Percentiles rank a stretch among this genome's conserved stretches.
Conservation (phyloP, 2,888 invertebrate genomes). For the Cistogaster globosa region DNA sequence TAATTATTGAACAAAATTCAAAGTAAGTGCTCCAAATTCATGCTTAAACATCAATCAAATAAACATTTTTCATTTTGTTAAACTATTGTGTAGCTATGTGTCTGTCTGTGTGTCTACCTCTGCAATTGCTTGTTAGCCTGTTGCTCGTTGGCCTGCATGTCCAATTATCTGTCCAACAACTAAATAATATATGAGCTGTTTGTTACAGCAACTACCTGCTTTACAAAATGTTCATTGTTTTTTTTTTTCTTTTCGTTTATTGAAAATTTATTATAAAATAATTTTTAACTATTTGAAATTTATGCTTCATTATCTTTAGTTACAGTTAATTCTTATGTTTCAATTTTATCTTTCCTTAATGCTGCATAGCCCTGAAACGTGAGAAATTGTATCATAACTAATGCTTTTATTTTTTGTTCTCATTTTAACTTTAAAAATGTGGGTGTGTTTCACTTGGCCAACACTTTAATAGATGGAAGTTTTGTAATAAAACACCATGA, state of each 20-base stretch:
- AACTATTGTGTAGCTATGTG: slow-evolving; percentile 13
- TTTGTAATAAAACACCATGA: slow-evolving; percentile 19
- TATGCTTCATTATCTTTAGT: slow-evolving; percentile 4
- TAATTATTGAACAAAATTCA: slow-evolving; percentile 42
- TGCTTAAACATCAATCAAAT: slow-evolving; percentile 63
- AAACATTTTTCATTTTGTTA: slow-evolving; percentile 53
- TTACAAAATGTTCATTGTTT: not conserved
- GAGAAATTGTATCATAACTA: slow-evolving; percentile 47
- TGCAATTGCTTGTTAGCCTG: not conserved
- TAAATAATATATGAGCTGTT: slow-evolving; percentile 44
- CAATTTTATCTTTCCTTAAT: not conserved
- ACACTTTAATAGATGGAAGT: not conserved
- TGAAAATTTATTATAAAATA: slow-evolving; percentile 14
- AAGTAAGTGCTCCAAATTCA: slow-evolving; percentile 68
- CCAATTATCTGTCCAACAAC: slow-evolving; percentile 48
- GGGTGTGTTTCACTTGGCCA: slow-evolving; percentile 53
- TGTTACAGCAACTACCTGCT: slow-evolving; percentile 6
- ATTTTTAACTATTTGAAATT: slow-evolving; percentile 18
- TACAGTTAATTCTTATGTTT: slow-evolving; percentile 8
- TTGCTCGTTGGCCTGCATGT: slow-evolving; percentile 28
- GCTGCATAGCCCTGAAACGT: slow-evolving; percentile 63
- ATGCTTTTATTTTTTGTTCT: slow-evolving; percentile 6
- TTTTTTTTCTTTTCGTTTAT: not conserved
- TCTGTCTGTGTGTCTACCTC: not conserved
- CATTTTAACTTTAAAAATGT: slow-evolving; percentile 45